Base-by-base conservation (phyloP, 2,113 vertebrate species). In the Cottus gobio region DNA sequence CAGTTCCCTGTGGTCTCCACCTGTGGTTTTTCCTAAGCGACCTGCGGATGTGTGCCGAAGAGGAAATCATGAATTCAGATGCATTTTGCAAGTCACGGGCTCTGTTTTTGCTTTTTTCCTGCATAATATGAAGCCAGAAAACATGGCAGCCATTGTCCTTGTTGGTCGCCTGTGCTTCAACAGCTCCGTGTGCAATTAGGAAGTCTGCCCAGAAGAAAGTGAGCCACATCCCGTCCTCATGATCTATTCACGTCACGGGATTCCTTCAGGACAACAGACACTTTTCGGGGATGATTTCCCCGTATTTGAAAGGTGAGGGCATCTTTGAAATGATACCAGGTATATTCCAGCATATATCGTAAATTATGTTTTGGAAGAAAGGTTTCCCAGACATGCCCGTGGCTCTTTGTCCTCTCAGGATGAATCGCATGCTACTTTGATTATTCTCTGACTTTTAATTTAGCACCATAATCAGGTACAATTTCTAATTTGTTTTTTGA, bases 141-240 rank as follows among this genome's bases (percentile, higher is more conserved):
- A 79, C 28, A 22, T 9, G 39, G 34, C 63, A 26, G 56, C 60
- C 15, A 11, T 50, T 58, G 71, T 65, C 73, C 66, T 74, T 78
- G 79, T 67, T 75, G 80, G 63, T 80, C 16, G 7, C 50, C 57
- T 15, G 72, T 36, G 57, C 61, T 80, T 62, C 48, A 75, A 56
- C 58, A 73, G 63, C 64, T 78, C 26, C 46, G 34, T 44, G 37
- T 64, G 77, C 48, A 44, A 80, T 90, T 72, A 88, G 73, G 36
- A 78, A 64, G 50, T 34, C 68, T 84, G 81, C 61, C 66, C 69
- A 83, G 72, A 68, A 80, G 44, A 50, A 65, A 76, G 68, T 24
- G 68, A 84, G 66, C 73, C 57, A 72, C 67, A 42, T 78, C 75
- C 12, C 46, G 56, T 80, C 76, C 64, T 61, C 3, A 18, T 75